Evolutionary conservation across 2,797 vertebrate genomes (phyloP).

Genomic region (Distichodus sexfasciatus): DNA sequence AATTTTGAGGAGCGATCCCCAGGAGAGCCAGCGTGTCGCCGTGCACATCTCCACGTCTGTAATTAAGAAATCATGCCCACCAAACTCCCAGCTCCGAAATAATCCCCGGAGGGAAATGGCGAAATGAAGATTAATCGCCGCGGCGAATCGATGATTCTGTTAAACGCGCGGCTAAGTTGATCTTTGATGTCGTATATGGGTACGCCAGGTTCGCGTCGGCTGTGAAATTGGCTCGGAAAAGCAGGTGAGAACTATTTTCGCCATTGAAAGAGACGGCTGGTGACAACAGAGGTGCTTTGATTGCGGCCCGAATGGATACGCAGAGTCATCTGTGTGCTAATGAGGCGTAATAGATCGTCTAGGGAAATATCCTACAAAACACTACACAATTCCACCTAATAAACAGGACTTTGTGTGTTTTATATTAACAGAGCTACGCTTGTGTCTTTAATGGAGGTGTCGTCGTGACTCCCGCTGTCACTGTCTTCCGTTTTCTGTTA

Average conservation of each 20-base stretch:
- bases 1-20: slow-evolving; percentile 45
- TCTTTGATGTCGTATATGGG: slow-evolving; percentile 7
- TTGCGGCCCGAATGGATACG: slow-evolving; percentile 19
- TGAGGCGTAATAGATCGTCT: slow-evolving; percentile 24
- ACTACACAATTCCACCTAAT: neutral
- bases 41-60: slow-evolving; percentile 40
- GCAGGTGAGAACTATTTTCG: neutral
- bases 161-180: slow-evolving; percentile 9
- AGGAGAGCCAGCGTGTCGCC: slow-evolving; percentile 32
- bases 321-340: slow-evolving; percentile 20
- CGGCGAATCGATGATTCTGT: slow-evolving; percentile 14
- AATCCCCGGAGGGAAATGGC: slow-evolving; percentile 2
- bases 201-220: neutral
- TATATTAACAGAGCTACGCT: neutral
- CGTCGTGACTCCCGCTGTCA: neutral
- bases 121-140: slow-evolving; percentile 32
- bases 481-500: too few species aligned
- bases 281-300: slow-evolving; percentile 14
- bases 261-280: slow-evolving; percentile 1
- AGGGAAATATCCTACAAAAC: slow-evolving; percentile 10
- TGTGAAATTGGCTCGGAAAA: neutral
- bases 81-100: slow-evolving; percentile 34
- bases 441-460: neutral
- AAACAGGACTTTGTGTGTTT: neutral
- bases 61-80: slow-evolving; percentile 43